A percentile compares a stretch with the other conserved stretches of the same genome.
Evolutionary conservation across 2,797 vertebrate genomes (phyloP).

Genomic region (Parotocinclus haroldoi): DNA sequence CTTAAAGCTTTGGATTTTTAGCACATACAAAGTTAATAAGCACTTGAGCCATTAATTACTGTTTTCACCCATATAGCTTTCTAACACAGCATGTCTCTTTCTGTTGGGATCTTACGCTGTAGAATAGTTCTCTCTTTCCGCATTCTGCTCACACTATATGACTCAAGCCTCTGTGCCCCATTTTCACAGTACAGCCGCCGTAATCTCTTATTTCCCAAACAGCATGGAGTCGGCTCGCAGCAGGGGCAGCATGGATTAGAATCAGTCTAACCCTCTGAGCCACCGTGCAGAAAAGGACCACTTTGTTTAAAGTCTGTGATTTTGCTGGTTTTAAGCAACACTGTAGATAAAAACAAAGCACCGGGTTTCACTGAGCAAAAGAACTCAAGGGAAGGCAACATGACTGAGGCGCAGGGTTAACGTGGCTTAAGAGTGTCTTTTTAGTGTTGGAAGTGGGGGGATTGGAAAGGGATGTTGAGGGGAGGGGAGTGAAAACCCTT

Average conservation of each 20-base stretch:
- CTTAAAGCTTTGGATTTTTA: conserved; percentile 19
- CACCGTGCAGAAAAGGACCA: neutral
- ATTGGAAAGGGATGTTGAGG: neutral
- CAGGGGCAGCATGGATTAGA: conserved; percentile 17
- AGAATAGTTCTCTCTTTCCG: neutral
- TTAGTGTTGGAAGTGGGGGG: neutral
- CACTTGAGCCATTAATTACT: conserved; percentile 8
- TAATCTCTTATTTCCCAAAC: conserved; percentile 43
- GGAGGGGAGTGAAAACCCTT: neutral
- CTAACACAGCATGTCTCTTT: neutral
- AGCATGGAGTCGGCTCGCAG: conserved; percentile 19
- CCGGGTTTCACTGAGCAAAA: conserved; percentile 5
- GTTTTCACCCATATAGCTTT: neutral
- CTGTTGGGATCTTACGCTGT: neutral
- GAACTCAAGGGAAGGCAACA: neutral
- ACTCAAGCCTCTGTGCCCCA: neutral
- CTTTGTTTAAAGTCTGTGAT: conserved; percentile 8
- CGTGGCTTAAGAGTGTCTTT: neutral
- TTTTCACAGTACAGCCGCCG: neutral
- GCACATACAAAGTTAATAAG: conserved; percentile 6
- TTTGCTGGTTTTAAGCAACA: conserved; percentile 9
- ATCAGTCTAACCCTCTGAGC: conserved; percentile 8
- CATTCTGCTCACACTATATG: neutral
- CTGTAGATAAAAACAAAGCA: conserved; percentile 1
- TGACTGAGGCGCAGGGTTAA: neutral